Evolutionary conservation across 2,888 invertebrate genomes (phyloP).

Genomic region (Drosophila vallismaia): DNA sequence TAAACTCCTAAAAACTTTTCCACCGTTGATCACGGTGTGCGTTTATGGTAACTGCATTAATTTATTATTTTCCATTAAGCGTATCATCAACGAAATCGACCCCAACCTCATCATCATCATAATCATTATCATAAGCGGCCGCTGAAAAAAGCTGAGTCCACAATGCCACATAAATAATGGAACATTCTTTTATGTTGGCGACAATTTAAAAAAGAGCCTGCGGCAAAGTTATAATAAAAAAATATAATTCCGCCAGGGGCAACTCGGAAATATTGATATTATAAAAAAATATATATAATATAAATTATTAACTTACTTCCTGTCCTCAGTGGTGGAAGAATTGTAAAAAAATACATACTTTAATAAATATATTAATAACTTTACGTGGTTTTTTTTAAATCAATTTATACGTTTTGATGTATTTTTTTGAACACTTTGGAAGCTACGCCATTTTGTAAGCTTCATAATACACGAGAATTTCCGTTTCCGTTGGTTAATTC

Average conservation of each 20-base stretch:
- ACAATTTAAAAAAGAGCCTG: constrained; percentile 19
- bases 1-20: neutral
- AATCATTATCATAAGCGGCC: constrained; percentile 11
- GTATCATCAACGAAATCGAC: constrained; percentile 41
- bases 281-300: too few species aligned
- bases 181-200: constrained; percentile 40
- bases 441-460: constrained; percentile 44
- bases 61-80: constrained; percentile 46
- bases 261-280: too few species aligned
- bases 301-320: too few species aligned
- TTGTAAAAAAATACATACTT: constrained; percentile 17
- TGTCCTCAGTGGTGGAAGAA: constrained; percentile 4
- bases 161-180: constrained; percentile 57
- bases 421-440: neutral
- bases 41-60: constrained; percentile 30
- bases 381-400: neutral
- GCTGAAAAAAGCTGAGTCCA: constrained; percentile 24
- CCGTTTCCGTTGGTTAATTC: constrained; percentile 54
- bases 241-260: constrained; percentile 50
- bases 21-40: neutral
- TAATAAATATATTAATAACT: constrained; percentile 16
- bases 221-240: constrained; percentile 37
- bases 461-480: constrained; percentile 60
- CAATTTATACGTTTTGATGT: neutral
- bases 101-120: constrained; percentile 14